Evolutionary conservation across 1,140 invertebrate genomes (phyloP).

Genomic region (Uloborus diversus): DNA sequence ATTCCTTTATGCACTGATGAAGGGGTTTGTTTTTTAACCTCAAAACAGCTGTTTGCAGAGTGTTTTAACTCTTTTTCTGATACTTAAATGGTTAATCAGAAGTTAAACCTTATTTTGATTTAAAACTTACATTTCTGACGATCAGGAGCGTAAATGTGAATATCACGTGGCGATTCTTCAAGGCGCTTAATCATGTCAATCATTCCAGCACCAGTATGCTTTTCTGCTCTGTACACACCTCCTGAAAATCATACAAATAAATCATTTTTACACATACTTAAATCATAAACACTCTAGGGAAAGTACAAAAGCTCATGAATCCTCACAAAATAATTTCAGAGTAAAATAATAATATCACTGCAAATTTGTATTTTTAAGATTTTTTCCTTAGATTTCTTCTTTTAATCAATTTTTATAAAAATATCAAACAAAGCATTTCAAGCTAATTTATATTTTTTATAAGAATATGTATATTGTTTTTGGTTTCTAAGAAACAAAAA

Average conservation of each 20-base stretch:
- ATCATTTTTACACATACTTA: slow-evolving; percentile 3
- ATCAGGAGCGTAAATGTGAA: slow-evolving; percentile 84
- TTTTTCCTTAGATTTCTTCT: not conserved
- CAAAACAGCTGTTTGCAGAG: no score
- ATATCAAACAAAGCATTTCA: no score
- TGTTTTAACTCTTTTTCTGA: no score
- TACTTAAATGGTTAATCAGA: no score
- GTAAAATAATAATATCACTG: not conserved
- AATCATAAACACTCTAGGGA: no score
- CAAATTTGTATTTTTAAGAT: not conserved
- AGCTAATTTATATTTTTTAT: no score
- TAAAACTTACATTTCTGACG: slow-evolving; percentile 77
- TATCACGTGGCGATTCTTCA: slow-evolving; percentile 89
- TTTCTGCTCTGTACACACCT: slow-evolving; percentile 95
- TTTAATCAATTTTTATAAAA: not conserved
- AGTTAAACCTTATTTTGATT: no score
- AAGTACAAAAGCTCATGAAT: no score
- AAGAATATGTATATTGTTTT: no score
- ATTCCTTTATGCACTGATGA: no score
- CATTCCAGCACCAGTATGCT: slow-evolving; percentile 95
- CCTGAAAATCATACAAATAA: slow-evolving; percentile 59
- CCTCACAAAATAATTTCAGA: not conserved
- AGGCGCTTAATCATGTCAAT: slow-evolving; percentile 91
- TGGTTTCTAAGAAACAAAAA: no score
- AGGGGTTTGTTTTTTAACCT: no score